A percentile compares a stretch with the other conserved stretches of the same genome.
Conservation (phyloP, 2,888 invertebrate species). For the Lamellibrachia satsuma region DNA sequence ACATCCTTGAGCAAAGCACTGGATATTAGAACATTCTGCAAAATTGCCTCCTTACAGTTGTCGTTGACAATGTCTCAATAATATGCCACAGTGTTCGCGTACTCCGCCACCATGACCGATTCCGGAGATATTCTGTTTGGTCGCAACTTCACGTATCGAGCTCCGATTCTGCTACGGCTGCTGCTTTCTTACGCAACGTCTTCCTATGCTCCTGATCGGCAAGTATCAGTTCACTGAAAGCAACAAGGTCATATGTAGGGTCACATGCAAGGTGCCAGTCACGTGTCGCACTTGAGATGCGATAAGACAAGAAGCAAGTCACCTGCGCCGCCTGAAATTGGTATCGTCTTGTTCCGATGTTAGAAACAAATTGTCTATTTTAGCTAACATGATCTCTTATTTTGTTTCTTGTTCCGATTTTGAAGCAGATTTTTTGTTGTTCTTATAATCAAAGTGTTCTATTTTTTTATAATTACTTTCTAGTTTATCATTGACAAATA, state of each 20-base stretch:
- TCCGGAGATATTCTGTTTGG: not conserved
- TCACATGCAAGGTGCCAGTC: too few relatives aligned
- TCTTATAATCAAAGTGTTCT: too few relatives aligned
- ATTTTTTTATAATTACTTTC: too few relatives aligned
- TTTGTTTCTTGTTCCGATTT: not conserved
- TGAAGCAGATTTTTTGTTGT: not conserved
- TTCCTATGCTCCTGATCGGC: not conserved
- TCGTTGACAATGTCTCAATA: too few relatives aligned
- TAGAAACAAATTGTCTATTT: not conserved
- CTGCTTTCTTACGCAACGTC: not conserved
- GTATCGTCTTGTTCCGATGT: not conserved
- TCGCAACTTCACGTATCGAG: not conserved
- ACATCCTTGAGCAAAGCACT: too few relatives aligned
- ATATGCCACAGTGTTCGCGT: too few relatives aligned
- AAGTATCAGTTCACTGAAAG: not conserved
- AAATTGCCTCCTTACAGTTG: too few relatives aligned
- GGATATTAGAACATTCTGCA: too few relatives aligned
- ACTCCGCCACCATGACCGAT: too few relatives aligned
- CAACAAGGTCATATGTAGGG: too few relatives aligned
- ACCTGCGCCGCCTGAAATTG: not conserved
- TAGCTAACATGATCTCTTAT: not conserved
- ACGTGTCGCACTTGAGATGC: not conserved
- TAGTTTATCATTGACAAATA: too few relatives aligned
- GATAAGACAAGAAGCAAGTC: too few relatives aligned
- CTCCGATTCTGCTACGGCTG: not conserved